A percentile compares a stretch with the other conserved stretches of the same genome.
These are phyloP conservation scores for Brachionus plicatilis DNA, from an alignment of 1,140 invertebrate genomes.

Conservation along the genomic window DNA sequence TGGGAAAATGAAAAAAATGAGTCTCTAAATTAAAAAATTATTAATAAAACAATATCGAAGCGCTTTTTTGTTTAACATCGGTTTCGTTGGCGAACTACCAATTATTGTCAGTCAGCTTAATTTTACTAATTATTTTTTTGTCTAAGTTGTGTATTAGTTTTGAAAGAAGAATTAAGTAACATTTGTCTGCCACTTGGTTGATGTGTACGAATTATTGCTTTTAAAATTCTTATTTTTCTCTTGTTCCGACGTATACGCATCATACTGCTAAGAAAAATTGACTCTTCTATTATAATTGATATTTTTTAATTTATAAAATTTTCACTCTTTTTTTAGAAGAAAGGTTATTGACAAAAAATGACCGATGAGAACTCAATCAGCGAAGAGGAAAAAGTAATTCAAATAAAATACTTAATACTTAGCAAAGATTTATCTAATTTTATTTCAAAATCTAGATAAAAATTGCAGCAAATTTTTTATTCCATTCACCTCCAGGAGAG, in stretches of 20 bases:
- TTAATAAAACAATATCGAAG: not conserved
- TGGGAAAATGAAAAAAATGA: not conserved
- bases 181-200: not conserved
- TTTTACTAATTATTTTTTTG: not conserved
- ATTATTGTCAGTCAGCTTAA: not conserved
- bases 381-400: conserved; percentile 35
- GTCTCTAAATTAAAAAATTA: not conserved
- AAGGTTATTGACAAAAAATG: conserved; percentile 19
- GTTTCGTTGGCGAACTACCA: not conserved
- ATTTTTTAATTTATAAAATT: not conserved
- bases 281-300: not conserved
- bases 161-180: not conserved
- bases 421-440: not conserved
- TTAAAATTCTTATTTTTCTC: not conserved
- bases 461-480: conserved; percentile 94
- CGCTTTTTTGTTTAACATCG: not conserved
- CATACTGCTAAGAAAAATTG: not conserved
- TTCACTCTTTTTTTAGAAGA: not conserved
- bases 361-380: conserved; percentile 31
- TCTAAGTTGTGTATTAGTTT: not conserved
- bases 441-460: conserved; percentile 61
- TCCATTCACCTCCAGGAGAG: conserved; percentile 96
- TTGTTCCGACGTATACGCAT: not conserved
- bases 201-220: not conserved
- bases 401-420: not conserved